These are phyloP conservation scores for Hypsibius dujardini DNA, from an alignment of 1,140 invertebrate genomes.

Conservation along the genomic window DNA sequence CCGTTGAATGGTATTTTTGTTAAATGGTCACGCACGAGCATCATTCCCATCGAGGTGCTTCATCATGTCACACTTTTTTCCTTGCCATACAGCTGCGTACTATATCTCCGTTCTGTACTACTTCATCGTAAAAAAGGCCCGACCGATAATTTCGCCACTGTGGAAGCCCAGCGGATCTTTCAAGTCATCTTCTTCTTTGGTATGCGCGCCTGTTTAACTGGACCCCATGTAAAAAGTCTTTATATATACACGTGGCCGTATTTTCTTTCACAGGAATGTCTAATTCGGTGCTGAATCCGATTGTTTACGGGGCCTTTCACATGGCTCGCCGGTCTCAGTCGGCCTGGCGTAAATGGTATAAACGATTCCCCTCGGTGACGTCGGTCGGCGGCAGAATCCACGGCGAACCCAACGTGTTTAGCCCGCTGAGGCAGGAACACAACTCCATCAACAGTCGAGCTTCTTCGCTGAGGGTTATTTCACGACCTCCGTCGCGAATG, in stretches of 20 bases:
- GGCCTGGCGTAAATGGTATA: constrained; percentile 6
- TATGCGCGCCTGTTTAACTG: background rate
- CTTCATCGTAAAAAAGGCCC: background rate
- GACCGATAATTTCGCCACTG: background rate
- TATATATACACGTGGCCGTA: too few relatives aligned
- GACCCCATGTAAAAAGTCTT: too few relatives aligned
- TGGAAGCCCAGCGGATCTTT: background rate
- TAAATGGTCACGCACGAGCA: background rate
- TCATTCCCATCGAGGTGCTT: background rate
- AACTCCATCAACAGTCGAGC: too few relatives aligned
- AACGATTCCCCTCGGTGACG: background rate
- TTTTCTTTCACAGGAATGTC: constrained; percentile 46
- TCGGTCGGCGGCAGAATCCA: too few relatives aligned
- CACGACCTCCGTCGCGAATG: too few relatives aligned
- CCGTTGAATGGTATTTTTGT: background rate
- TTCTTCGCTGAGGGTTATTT: too few relatives aligned
- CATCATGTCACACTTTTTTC: background rate
- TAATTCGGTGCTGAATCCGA: constrained; percentile 64
- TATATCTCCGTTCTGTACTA: constrained; percentile 14
- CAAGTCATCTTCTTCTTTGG: constrained; percentile 16
- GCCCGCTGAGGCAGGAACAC: too few relatives aligned
- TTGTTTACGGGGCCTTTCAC: constrained; percentile 75
- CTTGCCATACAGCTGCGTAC: constrained; percentile 6
- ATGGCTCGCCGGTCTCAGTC: background rate
- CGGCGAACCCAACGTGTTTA: too few relatives aligned